Percentiles rank a stretch among this genome's conserved stretches.
Evolutionary conservation across 2,113 vertebrate genomes (phyloP).

Genomic region (Mastomys coucha): DNA sequence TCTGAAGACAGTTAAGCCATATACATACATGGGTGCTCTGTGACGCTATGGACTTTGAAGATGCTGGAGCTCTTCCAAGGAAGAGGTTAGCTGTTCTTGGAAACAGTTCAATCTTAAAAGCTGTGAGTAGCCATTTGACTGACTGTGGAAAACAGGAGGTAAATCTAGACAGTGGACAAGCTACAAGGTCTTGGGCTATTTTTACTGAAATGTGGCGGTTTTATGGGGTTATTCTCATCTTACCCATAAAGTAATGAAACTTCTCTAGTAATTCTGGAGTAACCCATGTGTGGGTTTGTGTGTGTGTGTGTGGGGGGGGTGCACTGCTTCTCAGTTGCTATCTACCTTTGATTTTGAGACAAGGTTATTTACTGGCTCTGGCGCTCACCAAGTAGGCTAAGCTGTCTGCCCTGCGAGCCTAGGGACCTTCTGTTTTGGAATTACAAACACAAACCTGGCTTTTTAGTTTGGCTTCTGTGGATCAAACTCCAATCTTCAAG

Average conservation of each 20-base stretch:
- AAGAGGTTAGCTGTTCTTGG: not conserved
- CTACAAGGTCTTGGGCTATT: no score
- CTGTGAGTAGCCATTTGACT: not conserved
- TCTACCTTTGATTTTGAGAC: not conserved
- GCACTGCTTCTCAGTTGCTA: not conserved
- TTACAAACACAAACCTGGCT: not conserved
- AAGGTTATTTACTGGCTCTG: not conserved
- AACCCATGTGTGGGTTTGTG: not conserved
- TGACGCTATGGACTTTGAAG: not conserved
- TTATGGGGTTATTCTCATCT: not conserved
- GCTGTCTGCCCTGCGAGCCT: not conserved
- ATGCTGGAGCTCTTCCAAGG: not conserved
- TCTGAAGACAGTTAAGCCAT: no score
- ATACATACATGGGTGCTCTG: not conserved
- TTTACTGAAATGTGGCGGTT: not conserved
- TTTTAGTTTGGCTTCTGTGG: not conserved
- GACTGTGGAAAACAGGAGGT: not conserved
- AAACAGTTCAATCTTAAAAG: not conserved
- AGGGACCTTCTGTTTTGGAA: not conserved
- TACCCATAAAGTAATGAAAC: constrained; percentile 71
- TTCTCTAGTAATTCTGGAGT: constrained; percentile 75
- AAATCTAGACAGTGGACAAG: not conserved
- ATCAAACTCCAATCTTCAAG: not conserved
- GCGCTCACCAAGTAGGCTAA: not conserved
- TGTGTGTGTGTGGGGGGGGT: not conserved